Conservation (phyloP, 2,888 invertebrate species). For the Ischnus inquisitorius region DNA sequence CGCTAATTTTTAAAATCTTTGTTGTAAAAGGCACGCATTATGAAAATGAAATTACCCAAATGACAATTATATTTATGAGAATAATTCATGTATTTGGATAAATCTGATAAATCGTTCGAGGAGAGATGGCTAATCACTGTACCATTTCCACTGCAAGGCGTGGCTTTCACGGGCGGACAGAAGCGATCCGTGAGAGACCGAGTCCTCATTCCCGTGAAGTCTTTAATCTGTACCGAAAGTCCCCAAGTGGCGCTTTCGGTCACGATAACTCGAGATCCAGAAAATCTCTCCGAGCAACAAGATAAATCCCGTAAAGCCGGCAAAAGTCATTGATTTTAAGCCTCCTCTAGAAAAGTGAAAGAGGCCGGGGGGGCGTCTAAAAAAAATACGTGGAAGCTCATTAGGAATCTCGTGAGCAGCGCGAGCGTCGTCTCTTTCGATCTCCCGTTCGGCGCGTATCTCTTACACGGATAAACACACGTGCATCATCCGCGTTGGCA, state of each 20-base stretch:
- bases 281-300: constrained; percentile 32
- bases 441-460: background rate
- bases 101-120: background rate
- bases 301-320: constrained; percentile 54
- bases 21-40: too few relatives aligned
- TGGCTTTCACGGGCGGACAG: background rate
- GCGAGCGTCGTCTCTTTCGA: constrained; percentile 35
- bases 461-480: background rate
- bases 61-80: too few relatives aligned
- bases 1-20: too few relatives aligned
- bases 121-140: background rate
- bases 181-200: background rate
- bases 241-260: constrained; percentile 15
- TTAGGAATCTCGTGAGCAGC: constrained; percentile 54
- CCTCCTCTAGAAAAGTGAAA: constrained; percentile 31
- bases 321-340: constrained; percentile 26
- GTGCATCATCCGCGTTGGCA: constrained; percentile 57
- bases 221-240: background rate
- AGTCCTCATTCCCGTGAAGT: background rate
- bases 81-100: too few relatives aligned
- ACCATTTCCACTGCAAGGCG: background rate
- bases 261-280: constrained; percentile 43
- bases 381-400: constrained; percentile 49
- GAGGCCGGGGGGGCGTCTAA: background rate
- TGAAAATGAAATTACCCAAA: too few relatives aligned